Evolutionary conservation across 2,113 vertebrate genomes (phyloP).

Genomic region (Hemibagrus wyckioides): DNA sequence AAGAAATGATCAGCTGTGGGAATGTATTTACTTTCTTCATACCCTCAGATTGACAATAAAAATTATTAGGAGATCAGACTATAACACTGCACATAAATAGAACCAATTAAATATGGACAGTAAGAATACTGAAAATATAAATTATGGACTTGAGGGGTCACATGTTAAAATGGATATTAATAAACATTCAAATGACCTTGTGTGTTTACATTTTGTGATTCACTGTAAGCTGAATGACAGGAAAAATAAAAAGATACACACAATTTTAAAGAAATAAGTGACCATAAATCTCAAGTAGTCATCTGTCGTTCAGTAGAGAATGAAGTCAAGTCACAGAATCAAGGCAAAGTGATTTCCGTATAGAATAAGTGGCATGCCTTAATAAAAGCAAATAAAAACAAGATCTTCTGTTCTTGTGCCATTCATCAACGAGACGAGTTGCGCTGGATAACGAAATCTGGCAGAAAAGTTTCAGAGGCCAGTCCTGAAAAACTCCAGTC

Average conservation of each 20-base stretch:
- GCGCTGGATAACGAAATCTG: background rate
- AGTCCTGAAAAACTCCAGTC: background rate
- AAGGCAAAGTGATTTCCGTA: conserved; percentile 66
- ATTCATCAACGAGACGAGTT: background rate
- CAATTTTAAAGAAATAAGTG: conserved; percentile 68
- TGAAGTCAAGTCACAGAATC: conserved; percentile 73
- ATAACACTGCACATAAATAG: conserved; percentile 82
- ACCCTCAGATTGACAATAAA: conserved; percentile 62
- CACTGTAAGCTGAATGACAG: conserved; percentile 39
- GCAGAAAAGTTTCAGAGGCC: background rate
- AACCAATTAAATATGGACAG: conserved; percentile 77
- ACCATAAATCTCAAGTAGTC: conserved; percentile 50
- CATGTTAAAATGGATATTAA: conserved; percentile 66
- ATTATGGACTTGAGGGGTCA: conserved; percentile 67
- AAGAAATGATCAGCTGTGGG: conserved; percentile 9
- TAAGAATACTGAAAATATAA: conserved; percentile 79
- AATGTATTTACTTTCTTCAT: conserved; percentile 51
- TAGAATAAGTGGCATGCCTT: conserved; percentile 73
- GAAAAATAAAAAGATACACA: conserved; percentile 64
- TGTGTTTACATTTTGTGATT: background rate
- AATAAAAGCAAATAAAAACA: conserved; percentile 66
- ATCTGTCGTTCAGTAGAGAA: conserved; percentile 51
- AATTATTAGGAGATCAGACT: conserved; percentile 48
- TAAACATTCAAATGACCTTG: conserved; percentile 52
- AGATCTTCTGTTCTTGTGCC: conserved; percentile 51